Evolutionary conservation across 2,888 invertebrate species (phyloP), one percentile per base, ranked within the genome.

Genomic region (Drosophila quinaria): DNA sequence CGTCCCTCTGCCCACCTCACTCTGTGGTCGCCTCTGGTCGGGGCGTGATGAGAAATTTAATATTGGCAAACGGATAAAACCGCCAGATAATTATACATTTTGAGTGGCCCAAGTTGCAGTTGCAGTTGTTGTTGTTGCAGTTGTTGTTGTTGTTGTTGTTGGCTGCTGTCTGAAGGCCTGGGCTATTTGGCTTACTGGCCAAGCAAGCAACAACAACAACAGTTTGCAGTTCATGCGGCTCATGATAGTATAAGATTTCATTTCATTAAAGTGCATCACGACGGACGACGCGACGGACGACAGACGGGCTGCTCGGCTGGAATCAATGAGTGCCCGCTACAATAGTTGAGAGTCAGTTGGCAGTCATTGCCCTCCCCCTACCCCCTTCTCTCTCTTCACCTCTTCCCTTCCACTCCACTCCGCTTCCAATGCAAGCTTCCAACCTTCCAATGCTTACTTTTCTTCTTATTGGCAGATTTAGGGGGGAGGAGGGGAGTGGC

Each of bases 251-350:
- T 91, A 91, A 91, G 92, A 91, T 92, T 92, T 92, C 92, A 92
- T 92, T 92, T 92, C 92, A 92, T 92, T 92, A 92, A 92, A 91
- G 91, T 92, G 90, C 92, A 92, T 92, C 92, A 92, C 92, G 92
- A 91, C 80, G 83, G 87, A 79, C 83, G 70, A 5, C 25, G 25
- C 25, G 92, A 91, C 83, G 80, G 87, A 79, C 83, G 35, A 35
- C 35, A 35, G 70, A 66, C 81, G 54, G 89, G 74, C 81, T 22
- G 22, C 22, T 22, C 4, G 22, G 22, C 25, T 25, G 85, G 84
- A 84, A 89, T 84, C 84, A 84, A 84, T 84, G 84, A 86, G 81
- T 73, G 72, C 70, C 74, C 77, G 81, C 78, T 77, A 69, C 78
- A 25, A 77, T 80, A 78, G 78, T 69, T 78, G 22, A 25, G 25